Base-by-base conservation (phyloP, 2,797 vertebrate genomes). In the Darevskia nairensis region DNA sequence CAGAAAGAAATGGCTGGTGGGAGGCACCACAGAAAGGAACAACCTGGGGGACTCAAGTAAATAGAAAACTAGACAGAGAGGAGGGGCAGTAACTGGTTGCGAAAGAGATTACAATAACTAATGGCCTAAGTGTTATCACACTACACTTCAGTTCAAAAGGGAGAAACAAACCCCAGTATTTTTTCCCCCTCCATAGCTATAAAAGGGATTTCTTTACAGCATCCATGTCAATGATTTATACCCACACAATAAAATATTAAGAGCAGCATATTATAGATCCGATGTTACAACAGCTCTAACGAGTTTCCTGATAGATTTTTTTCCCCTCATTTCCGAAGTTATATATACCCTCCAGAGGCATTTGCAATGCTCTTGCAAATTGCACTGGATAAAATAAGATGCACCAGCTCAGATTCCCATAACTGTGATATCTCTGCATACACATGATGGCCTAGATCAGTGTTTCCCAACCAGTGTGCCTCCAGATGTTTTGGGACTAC, bases 231-330 rank as follows among this genome's bases (percentile, higher is more conserved):
- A 93, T 88, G 89, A 93, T 89, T 89, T 91, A 89, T 90, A 88
- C 44, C 50, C 78, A 39, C 21, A 77, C 83, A 89, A 91, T 94
- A 83, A 95, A 95, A 94, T 92, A 96, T 95, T 94, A 85, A 95
- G 76, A 91, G 68, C 88, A 92, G 92, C 92, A 94, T 92, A 94
- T 86, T 81, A 90, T 72, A 91, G 93, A 88, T 17, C 78, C 61
- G 44, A 85, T 80, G 92, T 82, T 88, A 91, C 75, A 90, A 92
- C 77, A 64, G 90, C 44, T 94, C 88, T 88, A 86, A 92, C 87
- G 89, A 66, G 88, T 92, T 92, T 85, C 90, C 82, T 87, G 81
- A 82, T 77, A 84, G 55, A 50, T n/a, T 11, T 89, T 8, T 2
- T 3, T 10, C 68, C 68, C 66, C 66, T 90, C 41, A 79, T 77